Conservation (phyloP, 2,888 invertebrate genomes). For the Rhingia rostrata region DNA sequence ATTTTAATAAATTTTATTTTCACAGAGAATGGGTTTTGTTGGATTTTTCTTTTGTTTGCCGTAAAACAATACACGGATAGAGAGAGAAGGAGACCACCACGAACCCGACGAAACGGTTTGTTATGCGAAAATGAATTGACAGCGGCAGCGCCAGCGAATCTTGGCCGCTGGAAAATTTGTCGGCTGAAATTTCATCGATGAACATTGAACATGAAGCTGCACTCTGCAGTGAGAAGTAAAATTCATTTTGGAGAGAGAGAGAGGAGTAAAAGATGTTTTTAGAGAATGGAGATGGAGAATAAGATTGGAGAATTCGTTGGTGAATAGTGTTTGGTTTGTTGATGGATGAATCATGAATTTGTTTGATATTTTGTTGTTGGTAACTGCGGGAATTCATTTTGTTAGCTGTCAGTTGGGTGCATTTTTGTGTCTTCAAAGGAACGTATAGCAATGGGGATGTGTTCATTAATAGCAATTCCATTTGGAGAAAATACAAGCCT, state of each 20-base stretch:
- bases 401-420: constrained; percentile 8
- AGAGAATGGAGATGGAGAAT: too few relatives aligned
- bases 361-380: neutral
- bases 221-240: constrained; percentile 1
- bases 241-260: constrained; percentile 16
- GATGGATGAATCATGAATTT: neutral
- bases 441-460: too few relatives aligned
- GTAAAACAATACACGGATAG: constrained; percentile 63
- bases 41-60: constrained; percentile 58
- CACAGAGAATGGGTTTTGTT: constrained; percentile 19
- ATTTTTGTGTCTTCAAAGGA: neutral
- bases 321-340: neutral
- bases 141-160: constrained; percentile 49
- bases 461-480: too few relatives aligned
- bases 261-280: neutral
- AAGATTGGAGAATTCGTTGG: neutral
- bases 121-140: constrained; percentile 72
- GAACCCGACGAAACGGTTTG: constrained; percentile 70
- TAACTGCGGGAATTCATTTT: neutral
- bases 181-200: constrained; percentile 16
- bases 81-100: constrained; percentile 67
- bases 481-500: too few relatives aligned
- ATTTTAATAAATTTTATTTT: constrained; percentile 11
- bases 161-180: constrained; percentile 14
- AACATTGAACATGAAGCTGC: neutral